Evolutionary conservation across 2,113 vertebrate genomes (phyloP).

Genomic region (Stegostoma tigrinum): DNA sequence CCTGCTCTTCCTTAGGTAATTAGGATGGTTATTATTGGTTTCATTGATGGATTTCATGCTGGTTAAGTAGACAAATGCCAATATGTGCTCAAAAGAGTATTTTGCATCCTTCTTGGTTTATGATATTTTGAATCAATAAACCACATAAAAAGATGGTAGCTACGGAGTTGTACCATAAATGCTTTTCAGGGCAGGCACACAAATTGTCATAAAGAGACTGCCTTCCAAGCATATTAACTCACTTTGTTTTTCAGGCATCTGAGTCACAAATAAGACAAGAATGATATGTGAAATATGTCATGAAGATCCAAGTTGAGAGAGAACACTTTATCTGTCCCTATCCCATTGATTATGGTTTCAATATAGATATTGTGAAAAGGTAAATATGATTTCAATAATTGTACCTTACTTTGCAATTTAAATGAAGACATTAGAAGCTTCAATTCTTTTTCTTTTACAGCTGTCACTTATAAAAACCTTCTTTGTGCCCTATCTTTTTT

Average conservation of each 20-base stretch:
- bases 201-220: not conserved
- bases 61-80: not conserved
- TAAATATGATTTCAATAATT: not conserved
- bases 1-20: not conserved
- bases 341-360: not conserved
- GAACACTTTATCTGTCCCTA: not conserved
- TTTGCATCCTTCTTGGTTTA: not conserved
- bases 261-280: not conserved
- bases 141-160: not conserved
- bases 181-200: not conserved
- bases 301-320: not conserved
- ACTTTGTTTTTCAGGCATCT: not conserved
- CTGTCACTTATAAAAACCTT: not conserved
- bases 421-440: not conserved
- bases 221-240: not conserved
- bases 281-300: not conserved
- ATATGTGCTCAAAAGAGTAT: not conserved
- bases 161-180: not conserved
- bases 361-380: not conserved
- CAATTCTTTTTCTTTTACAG: not conserved
- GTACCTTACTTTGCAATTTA: not conserved
- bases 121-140: not conserved
- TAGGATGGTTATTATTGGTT: not conserved
- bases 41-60: not conserved
- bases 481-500: conserved; percentile 2